Percentiles rank a stretch among this genome's conserved stretches.
phyloP scores from a whole-genome alignment of 2,888 invertebrate species.

The Eretmocerus hayati region DNA sequence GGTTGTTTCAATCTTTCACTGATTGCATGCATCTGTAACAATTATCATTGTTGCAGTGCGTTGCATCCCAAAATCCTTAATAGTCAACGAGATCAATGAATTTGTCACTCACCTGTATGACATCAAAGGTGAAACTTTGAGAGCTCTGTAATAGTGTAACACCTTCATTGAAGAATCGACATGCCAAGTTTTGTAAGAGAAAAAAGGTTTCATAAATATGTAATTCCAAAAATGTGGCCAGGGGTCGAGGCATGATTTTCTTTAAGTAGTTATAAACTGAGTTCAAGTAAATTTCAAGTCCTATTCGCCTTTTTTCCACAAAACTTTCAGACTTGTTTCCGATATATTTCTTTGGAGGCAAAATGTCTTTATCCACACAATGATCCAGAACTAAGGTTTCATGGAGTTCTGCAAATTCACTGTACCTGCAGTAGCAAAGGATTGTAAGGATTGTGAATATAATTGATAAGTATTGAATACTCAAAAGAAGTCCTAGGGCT shows the following conservation, averaged over 20 bases:
- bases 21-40: slow-evolving; percentile 76
- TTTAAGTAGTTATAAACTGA: slow-evolving; percentile 69
- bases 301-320: slow-evolving; percentile 73
- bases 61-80: too few relatives aligned
- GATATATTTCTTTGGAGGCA: slow-evolving; percentile 90
- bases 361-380: slow-evolving; percentile 73
- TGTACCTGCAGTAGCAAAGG: slow-evolving; percentile 59
- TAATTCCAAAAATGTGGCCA: slow-evolving; percentile 82
- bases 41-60: not conserved
- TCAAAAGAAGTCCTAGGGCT: too few relatives aligned
- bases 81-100: not conserved
- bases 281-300: slow-evolving; percentile 74
- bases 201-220: slow-evolving; percentile 86
- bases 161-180: slow-evolving; percentile 69
- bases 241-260: slow-evolving; percentile 69
- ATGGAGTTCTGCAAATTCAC: slow-evolving; percentile 83
- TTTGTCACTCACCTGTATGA: slow-evolving; percentile 60
- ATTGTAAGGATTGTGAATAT: not conserved
- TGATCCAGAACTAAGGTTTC: slow-evolving; percentile 73
- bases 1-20: slow-evolving; percentile 81
- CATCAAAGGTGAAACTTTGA: slow-evolving; percentile 63
- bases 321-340: slow-evolving; percentile 85
- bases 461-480: not conserved
- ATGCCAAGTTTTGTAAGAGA: slow-evolving; percentile 74
- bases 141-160: slow-evolving; percentile 60